Evolutionary conservation across 2,888 invertebrate genomes (phyloP), one percentile per base, ranked within the genome.

Genomic region (Plutella xylostella): DNA sequence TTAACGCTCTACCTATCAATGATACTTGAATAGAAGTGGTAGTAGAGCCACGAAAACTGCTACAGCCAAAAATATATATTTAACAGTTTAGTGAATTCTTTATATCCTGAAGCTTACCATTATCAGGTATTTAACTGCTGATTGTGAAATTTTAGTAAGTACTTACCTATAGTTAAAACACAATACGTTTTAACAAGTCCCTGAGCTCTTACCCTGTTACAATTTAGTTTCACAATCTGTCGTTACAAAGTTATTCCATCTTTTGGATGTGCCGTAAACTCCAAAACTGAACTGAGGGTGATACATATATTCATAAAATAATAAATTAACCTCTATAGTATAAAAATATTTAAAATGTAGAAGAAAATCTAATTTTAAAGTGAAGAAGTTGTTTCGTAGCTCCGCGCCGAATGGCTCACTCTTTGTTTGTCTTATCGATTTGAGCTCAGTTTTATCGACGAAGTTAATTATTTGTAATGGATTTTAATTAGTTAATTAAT

Each of bases 401-500:
- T 39, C 45, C 50, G 50, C 51, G 33, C 11, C 20, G 30, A 17
- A 15, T 1, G n/a, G 41, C 11, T 49, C 51, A 54, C 58, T 63
- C 63, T 57, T 62, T 61, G 58, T 61, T 58, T 54, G 56, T 61
- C 55, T 60, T 65, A 68, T 69, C 63, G 68, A 67, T 64, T 46
- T 56, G 61, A 51, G 57, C 55, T 60, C 61, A 63, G 65, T 63
- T 64, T 68, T 64, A 69, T 66, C 68, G 68, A 54, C 55, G 48
- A 48, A 57, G 53, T 63, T 70, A 69, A 68, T 68, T 69, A 69
- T 67, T 68, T 67, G 65, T 68, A 69, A 71, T 70, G 73, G 75
- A 62, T 70, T 73, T 70, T 74, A 76, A 76, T 76, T 73, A 75
- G 75, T 73, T 75, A 73, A 76, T 75, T 72, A 70, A 73, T 72